Percentiles rank a stretch among this genome's conserved stretches.
These are phyloP conservation scores for Upupa epops DNA, from an alignment of 2,113 vertebrate genomes.

Conservation along the genomic window DNA sequence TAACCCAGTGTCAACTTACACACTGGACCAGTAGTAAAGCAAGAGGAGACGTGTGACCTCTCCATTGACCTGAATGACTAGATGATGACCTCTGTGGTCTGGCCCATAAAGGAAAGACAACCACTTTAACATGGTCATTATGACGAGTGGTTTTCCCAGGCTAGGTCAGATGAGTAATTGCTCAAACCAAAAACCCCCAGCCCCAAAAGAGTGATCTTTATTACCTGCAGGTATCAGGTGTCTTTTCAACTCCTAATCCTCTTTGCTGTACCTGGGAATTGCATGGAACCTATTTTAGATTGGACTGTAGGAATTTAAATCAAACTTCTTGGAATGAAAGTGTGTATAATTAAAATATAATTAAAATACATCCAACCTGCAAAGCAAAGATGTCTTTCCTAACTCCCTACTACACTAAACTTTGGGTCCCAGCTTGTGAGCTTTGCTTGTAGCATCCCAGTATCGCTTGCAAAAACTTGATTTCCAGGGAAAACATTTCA, in stretches of 20 bases:
- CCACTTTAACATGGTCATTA: constrained; percentile 46
- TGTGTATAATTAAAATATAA: not conserved
- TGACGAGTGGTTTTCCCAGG: constrained; percentile 59
- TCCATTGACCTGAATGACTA: constrained; percentile 52
- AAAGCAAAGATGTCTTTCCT: not conserved
- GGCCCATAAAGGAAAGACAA: constrained; percentile 24
- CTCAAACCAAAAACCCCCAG: not conserved
- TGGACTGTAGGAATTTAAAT: not conserved
- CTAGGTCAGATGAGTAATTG: not conserved
- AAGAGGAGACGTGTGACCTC: constrained; percentile 46
- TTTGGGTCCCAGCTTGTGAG: not conserved
- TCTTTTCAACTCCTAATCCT: not conserved
- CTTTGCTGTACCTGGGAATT: not conserved
- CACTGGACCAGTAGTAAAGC: constrained; percentile 48
- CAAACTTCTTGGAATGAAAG: not conserved
- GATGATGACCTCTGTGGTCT: constrained; percentile 50
- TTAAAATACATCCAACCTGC: not conserved
- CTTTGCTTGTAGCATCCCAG: not conserved
- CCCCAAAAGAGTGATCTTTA: not conserved
- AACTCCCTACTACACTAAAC: not conserved
- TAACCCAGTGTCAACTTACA: constrained; percentile 35
- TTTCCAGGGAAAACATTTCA: not conserved
- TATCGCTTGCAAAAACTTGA: not conserved
- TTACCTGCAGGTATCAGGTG: not conserved
- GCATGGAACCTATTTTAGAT: not conserved